Evolutionary conservation across 2,888 invertebrate species (phyloP).

Genomic region (Epinotia bilunana): DNA sequence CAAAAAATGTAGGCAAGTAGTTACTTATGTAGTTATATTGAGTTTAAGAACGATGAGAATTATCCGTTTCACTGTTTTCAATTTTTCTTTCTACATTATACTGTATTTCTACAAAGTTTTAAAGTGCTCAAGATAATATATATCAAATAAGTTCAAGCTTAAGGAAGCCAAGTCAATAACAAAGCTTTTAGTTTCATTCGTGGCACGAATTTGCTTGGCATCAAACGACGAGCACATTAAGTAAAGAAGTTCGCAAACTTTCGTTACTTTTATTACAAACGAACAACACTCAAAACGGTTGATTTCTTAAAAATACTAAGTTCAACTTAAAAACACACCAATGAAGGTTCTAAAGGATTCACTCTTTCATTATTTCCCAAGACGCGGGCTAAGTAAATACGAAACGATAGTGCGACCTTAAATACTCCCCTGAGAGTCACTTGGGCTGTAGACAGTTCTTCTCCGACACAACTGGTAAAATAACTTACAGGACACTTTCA

Average conservation of each 20-base stretch:
- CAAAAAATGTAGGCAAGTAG: too few species aligned
- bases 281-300: not conserved
- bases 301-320: conserved; percentile 6
- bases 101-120: not conserved
- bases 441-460: conserved; percentile 24
- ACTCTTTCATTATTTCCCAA: conserved; percentile 49
- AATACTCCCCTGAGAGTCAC: conserved; percentile 36
- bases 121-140: not conserved
- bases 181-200: not conserved
- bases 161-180: not conserved
- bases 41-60: not conserved
- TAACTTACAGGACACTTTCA: not conserved
- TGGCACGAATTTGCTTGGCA: not conserved
- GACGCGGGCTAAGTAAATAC: conserved; percentile 48
- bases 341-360: conserved; percentile 12
- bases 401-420: conserved; percentile 42
- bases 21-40: too few species aligned
- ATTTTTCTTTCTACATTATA: not conserved
- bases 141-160: not conserved
- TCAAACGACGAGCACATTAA: not conserved
- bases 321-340: conserved; percentile 14
- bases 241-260: not conserved
- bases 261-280: not conserved
- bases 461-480: conserved; percentile 16
- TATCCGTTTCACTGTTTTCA: not conserved